Evolutionary conservation across 2,113 vertebrate genomes (phyloP), one percentile per base, ranked within the genome.

Genomic region (Benthochromis sp.): DNA sequence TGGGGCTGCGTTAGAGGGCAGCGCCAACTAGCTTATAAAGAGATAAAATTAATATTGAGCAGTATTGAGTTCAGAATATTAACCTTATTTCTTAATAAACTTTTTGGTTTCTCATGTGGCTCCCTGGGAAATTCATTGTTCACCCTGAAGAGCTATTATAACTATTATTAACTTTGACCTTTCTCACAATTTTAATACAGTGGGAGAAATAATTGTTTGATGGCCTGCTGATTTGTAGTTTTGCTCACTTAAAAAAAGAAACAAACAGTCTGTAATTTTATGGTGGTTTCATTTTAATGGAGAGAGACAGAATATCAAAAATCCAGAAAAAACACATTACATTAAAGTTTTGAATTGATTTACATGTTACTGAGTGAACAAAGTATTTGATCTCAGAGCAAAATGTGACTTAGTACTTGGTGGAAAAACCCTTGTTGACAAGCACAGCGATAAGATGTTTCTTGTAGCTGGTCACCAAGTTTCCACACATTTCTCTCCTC

Each of bases 121-220:
- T 0, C 3, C 61, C 1, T 38, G 36, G 11, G 36, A 69, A 40
- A 40, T 69, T 40, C 34, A 69, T 40, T 21, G 11, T 38, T 0
- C 11, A 69, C 19, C 63, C 36, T 69, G 0, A 69, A 69, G 7
- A 69, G 36, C 63, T 69, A 40, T 24, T 40, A 14, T 69, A 69
- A 4, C 63, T 69, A 40, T 45, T 80, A 54, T 73, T 73, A 45
- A 10, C 21, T 45, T 14, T 43, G 36, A 57, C 10, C 3, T 19
- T 36, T 80, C 10, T 38, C 2, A 8, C 4, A 9, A n/a, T 61
- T 53, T 47, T 73, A 71, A 10, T 45, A 27, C 4, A 43, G 38
- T 43, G n/a, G 38, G 7, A 24, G 66, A 71, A 71, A 71, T 40
- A 71, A 40, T 71, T 4, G 1, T 71, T 71, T 69, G 63, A 40